These are phyloP conservation scores for Macrocentrus cingulum DNA, from an alignment of 1,140 invertebrate genomes.

Conservation along the genomic window DNA sequence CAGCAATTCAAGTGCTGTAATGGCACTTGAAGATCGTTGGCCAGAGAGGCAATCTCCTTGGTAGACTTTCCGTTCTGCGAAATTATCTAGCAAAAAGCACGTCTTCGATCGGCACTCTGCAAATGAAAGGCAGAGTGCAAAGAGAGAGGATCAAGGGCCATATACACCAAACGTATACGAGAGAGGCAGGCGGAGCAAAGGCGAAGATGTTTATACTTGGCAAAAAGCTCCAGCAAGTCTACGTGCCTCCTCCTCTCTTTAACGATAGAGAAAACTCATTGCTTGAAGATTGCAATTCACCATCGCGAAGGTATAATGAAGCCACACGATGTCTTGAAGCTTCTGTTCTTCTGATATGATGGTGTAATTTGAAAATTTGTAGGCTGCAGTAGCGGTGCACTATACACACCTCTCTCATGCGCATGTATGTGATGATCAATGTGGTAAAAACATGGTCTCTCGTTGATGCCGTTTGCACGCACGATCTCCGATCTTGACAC, in stretches of 20 bases:
- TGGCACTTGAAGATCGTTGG: constrained; percentile 19
- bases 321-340: constrained; percentile 29
- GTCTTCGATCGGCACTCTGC: constrained; percentile 24
- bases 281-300: constrained; percentile 58
- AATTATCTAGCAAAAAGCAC: constrained; percentile 51
- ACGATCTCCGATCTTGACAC: not conserved
- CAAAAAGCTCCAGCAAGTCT: constrained; percentile 45
- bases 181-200: not conserved
- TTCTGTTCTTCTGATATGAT: no score
- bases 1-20: constrained; percentile 24
- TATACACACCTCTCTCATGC: no score
- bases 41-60: constrained; percentile 16
- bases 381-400: no score
- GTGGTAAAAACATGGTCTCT: not conserved
- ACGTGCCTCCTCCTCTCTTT: constrained; percentile 49
- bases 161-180: constrained; percentile 20
- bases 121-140: constrained; percentile 23
- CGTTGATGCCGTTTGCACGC: not conserved
- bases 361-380: not conserved
- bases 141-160: constrained; percentile 26
- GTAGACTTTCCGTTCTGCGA: constrained; percentile 45
- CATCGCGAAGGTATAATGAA: constrained; percentile 58
- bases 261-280: constrained; percentile 49
- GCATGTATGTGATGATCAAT: no score
- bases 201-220: constrained; percentile 14